Base-by-base conservation (phyloP, 1,140 invertebrate species). In the Orchestia grillus region DNA sequence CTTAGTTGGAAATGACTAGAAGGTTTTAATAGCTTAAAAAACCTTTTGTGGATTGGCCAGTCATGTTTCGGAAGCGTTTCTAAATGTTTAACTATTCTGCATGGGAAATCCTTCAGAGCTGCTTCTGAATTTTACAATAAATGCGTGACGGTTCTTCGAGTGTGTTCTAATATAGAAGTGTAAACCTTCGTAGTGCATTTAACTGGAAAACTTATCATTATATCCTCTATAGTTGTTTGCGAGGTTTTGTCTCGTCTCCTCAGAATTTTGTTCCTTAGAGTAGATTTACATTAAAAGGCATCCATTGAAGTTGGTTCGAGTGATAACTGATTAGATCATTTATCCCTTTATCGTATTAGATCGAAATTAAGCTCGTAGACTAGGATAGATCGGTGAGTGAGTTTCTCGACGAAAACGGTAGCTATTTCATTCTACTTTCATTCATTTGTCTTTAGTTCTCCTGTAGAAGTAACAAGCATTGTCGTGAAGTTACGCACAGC, bases 141-240 rank as follows among this genome's bases (percentile, higher is more conserved):
- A 23, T 77, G 11, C 11, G 8, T 90, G 88, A 90, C n/a, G 88
- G n/a, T 90, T 90, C 88, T 90, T 90, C 41, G 43, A 44, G 43
- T 44, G 88, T 90, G 43, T 90, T 90, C 41, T 44, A 36, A 90
- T 90, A 36, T 87, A 87, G 87, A 4, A 15, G 43, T 45, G 43
- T 94, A 94, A n/a, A 94, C 44, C 43, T 94, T 45, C 43, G 4
- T 94, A 94, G 92, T 94, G 92, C 43, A 45, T 94, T 94, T 94
- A 15, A 91, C 23, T 91, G 41, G 41, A 91, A 91, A 43, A 42
- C 41, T 91, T 43, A 44, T n/a, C n/a, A n/a, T 91, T 91, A 77
- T 36, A 77, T 77, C 62, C 28, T 77, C 62, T 77, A 77, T 77
- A 77, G 62, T 36, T 77, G 62, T 77, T 77, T 36, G 62, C 41